Conservation (phyloP, 1,140 invertebrate genomes). For the Drosophila kikkawai region DNA sequence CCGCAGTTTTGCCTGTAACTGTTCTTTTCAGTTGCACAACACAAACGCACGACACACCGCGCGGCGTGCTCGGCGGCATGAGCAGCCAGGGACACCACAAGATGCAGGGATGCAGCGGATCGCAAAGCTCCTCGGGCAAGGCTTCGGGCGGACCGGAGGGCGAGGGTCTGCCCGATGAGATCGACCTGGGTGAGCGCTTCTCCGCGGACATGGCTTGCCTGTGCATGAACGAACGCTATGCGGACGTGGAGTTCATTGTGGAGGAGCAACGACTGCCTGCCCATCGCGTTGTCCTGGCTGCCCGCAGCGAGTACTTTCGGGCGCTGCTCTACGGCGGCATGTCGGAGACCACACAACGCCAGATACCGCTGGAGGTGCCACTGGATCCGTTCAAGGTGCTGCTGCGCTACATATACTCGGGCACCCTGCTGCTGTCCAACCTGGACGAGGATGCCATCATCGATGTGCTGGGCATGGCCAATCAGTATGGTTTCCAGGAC, state of each 20-base stretch:
- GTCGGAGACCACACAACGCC: constrained; percentile 92
- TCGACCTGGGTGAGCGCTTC: constrained; percentile 75
- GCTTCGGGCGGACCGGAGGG: constrained; percentile 19
- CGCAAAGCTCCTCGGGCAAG: constrained; percentile 20
- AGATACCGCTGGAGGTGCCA: constrained; percentile 95
- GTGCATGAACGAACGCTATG: constrained; percentile 94
- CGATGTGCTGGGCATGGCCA: constrained; percentile 95
- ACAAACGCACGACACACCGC: constrained; percentile 4
- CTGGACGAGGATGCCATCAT: constrained; percentile 94
- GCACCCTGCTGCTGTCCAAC: constrained; percentile 92
- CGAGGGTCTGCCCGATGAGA: constrained; percentile 59
- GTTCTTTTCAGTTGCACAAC: constrained; percentile 15
- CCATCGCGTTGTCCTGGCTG: constrained; percentile 94
- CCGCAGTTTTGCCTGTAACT: not conserved
- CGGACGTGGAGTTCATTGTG: constrained; percentile 95
- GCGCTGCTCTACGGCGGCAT: constrained; percentile 96
- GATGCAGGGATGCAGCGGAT: constrained; percentile 50
- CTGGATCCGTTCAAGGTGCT: constrained; percentile 95
- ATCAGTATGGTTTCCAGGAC: constrained; percentile 97
- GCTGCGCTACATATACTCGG: constrained; percentile 97
- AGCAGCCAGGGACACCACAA: constrained; percentile 78
- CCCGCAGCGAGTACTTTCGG: constrained; percentile 97
- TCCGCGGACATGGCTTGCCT: constrained; percentile 89
- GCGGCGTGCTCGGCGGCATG: constrained; percentile 30
- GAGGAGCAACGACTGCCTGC: constrained; percentile 93